These are phyloP conservation scores for Cinclus cinclus DNA, from an alignment of 2,113 vertebrate species.

Conservation along the genomic window DNA sequence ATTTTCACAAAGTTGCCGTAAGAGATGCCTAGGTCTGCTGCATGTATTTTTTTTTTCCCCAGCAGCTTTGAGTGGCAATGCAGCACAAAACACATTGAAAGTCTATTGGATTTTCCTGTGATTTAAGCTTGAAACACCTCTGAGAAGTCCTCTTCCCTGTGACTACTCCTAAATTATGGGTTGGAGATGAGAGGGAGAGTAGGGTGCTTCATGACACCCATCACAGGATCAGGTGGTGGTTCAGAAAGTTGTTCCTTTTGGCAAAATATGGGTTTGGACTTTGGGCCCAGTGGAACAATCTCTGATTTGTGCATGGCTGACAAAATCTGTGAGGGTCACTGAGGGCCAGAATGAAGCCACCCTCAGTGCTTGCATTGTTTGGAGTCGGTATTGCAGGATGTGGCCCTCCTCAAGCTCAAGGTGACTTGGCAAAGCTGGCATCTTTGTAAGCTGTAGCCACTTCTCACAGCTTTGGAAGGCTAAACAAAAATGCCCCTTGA, in stretches of 20 bases:
- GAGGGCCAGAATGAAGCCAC: neutral
- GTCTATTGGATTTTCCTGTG: constrained; percentile 6
- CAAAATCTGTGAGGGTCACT: neutral
- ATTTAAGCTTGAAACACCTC: neutral
- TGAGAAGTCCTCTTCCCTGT: constrained; percentile 2
- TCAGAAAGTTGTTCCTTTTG: neutral
- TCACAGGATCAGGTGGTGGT: neutral
- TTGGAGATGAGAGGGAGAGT: constrained; percentile 22
- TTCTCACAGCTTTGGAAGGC: neutral
- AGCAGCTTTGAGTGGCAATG: neutral
- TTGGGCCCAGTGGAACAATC: neutral
- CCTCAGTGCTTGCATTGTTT: neutral
- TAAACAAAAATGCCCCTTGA: neutral
- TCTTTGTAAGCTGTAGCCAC: neutral
- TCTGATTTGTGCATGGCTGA: neutral
- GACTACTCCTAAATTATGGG: constrained; percentile 19
- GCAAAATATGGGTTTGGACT: neutral
- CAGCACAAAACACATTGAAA: neutral
- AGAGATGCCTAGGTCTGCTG: neutral
- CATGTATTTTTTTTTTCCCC: neutral
- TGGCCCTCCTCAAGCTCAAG: neutral
- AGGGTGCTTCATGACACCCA: neutral
- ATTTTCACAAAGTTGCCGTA: neutral
- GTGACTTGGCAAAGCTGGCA: neutral
- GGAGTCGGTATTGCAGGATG: neutral